Base-by-base conservation (phyloP, 1,140 invertebrate genomes). In the Drosophila ambigua region DNA sequence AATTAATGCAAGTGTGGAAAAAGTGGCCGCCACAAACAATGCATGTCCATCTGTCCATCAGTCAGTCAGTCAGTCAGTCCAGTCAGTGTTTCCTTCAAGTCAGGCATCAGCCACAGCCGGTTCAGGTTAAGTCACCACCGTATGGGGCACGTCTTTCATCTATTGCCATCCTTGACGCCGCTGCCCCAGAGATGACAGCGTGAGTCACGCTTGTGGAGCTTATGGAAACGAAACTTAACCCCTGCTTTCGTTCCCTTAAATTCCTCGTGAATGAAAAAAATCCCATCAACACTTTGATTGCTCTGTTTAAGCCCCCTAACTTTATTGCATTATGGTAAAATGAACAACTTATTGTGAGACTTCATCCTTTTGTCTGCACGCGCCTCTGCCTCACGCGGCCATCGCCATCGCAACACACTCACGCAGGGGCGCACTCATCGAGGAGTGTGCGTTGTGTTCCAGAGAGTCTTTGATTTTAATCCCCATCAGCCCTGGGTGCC, bases 1-100 rank as follows among this genome's bases (percentile, higher is more conserved):
- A 77, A 77, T 62, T 63, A 72, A 77, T 77, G 79, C 79, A 80
- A 77, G 58, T 69, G 69, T 78, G 72, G 68, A 77, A 87, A 79
- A 85, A 76, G 66, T 65, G 66, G 72, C 31, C 58, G 53, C 62
- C 62, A 77, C 57, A 72, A 46, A 88, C 83, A 85, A 85, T 82
- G 72, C 75, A 52, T 87, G 83, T 84, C 79, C 45, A 60, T 66
- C 61, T 57, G 69, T 65, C 52, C 43, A 50, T 49, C 48, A 23
- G 61, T 79, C 80, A 50, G 51, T 59, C 82, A 71, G 79, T 62
- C 73, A 77, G 44, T 72, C 52, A 52, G 68, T 62, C 67, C 67
- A 64, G 23, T 64, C 66, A 60, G 54, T 60, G 68, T 54, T 16
- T 71, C 77, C 65, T 52, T 72, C 66, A 67, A 58, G 39, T 50